These are phyloP conservation scores for Halcyon smyrnensis DNA, from an alignment of 2,797 vertebrate species.

Conservation along the genomic window DNA sequence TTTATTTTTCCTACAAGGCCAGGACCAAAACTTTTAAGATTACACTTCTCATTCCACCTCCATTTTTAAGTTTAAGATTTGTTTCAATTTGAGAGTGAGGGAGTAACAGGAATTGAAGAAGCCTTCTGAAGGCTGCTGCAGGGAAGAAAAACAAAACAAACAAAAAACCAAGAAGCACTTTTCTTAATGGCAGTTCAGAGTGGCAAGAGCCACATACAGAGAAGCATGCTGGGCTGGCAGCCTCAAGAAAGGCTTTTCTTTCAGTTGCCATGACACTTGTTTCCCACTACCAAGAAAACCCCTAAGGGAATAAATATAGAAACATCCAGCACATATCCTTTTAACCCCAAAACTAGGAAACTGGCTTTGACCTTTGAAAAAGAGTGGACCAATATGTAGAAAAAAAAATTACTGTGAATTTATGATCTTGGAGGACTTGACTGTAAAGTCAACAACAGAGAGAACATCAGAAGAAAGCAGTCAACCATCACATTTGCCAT, in stretches of 20 bases:
- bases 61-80: not conserved
- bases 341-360: not conserved
- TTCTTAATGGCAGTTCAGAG: slow-evolving; percentile 31
- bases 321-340: not conserved
- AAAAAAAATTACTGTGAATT: not conserved
- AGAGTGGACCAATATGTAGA: not conserved
- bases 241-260: slow-evolving; percentile 15
- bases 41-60: not conserved
- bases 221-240: not conserved
- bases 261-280: slow-evolving; percentile 29
- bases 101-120: not conserved
- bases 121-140: not conserved
- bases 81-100: not conserved
- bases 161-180: not conserved
- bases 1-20: not conserved
- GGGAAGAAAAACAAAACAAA: not conserved
- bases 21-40: not conserved
- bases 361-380: not conserved
- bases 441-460: not conserved
- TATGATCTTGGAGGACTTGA: not conserved
- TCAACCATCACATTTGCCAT: not conserved
- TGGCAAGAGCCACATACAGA: not conserved
- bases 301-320: not conserved
- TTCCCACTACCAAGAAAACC: not conserved
- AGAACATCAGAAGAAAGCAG: not conserved